Conservation (phyloP, 1,140 invertebrate genomes). For the Mycetomoellerius zeteki region DNA sequence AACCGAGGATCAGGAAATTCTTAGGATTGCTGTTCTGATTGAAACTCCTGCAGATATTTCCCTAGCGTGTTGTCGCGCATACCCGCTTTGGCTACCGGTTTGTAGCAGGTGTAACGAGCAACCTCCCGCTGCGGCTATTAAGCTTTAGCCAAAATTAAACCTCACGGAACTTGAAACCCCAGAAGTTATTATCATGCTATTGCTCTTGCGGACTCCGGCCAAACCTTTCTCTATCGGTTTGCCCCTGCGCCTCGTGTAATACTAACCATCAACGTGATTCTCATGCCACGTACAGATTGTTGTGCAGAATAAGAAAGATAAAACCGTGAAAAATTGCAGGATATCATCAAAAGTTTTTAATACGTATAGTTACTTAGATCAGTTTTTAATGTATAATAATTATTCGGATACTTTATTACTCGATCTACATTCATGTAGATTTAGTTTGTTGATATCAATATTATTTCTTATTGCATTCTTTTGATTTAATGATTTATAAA, state of each 20-base stretch:
- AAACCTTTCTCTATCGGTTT: slow-evolving; percentile 49
- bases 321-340: background rate
- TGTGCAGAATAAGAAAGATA: background rate
- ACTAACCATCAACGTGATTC: slow-evolving; percentile 32
- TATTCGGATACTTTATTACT: background rate
- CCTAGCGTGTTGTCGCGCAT: slow-evolving; percentile 78
- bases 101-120: slow-evolving; percentile 73
- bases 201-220: slow-evolving; percentile 38
- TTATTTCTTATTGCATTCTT: too few relatives aligned
- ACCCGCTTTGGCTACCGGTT: slow-evolving; percentile 73
- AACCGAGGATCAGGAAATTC: slow-evolving; percentile 53
- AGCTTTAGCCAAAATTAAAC: slow-evolving; percentile 79
- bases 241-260: slow-evolving; percentile 36
- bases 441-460: too few relatives aligned
- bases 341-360: slow-evolving; percentile 11
- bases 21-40: slow-evolving; percentile 72
- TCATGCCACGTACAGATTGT: slow-evolving; percentile 4
- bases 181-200: slow-evolving; percentile 74
- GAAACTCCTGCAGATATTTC: slow-evolving; percentile 78
- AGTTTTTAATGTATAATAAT: background rate
- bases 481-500: too few relatives aligned
- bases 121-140: slow-evolving; percentile 77
- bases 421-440: too few relatives aligned
- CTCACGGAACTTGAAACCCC: slow-evolving; percentile 73
- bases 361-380: background rate